Conservation (phyloP, 2,888 invertebrate genomes). For the Congeria kusceri region DNA sequence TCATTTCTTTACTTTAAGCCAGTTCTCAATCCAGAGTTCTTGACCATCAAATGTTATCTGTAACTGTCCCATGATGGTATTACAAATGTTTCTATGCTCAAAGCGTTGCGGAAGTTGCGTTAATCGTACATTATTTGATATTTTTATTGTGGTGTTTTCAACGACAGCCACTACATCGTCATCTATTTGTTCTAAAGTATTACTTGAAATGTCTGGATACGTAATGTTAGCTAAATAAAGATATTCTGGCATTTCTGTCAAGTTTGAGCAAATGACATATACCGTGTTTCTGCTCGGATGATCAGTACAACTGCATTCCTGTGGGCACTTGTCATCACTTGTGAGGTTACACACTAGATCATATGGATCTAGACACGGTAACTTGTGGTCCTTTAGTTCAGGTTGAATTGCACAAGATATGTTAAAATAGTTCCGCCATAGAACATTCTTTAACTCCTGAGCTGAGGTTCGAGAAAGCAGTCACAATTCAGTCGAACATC, state of each 20-base stretch:
- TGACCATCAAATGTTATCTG: conserved; percentile 30
- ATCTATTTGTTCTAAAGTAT: conserved; percentile 17
- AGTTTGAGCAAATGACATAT: conserved; percentile 21
- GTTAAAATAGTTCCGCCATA: conserved; percentile 48
- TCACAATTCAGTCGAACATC: conserved; percentile 45
- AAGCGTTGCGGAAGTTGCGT: conserved; percentile 28
- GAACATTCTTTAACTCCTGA: conserved; percentile 23
- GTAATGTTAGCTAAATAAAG: background rate
- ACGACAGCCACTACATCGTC: conserved; percentile 8
- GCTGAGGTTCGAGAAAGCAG: conserved; percentile 48
- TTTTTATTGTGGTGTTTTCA: conserved; percentile 38
- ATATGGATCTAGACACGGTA: background rate
- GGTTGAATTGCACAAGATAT: conserved; percentile 42
- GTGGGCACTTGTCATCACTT: background rate
- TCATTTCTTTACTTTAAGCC: conserved; percentile 25
- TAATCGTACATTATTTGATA: conserved; percentile 34
- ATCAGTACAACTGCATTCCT: conserved; percentile 32
- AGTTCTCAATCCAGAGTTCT: conserved; percentile 33
- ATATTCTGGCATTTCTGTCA: conserved; percentile 9
- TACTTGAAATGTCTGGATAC: conserved; percentile 29
- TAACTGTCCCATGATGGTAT: conserved; percentile 9
- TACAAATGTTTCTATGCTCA: conserved; percentile 34
- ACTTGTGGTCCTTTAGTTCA: background rate
- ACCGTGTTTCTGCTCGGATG: conserved; percentile 28
- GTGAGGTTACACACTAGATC: conserved; percentile 17